These are phyloP conservation scores for Chrysolina oricalcia DNA, from an alignment of 2,888 invertebrate species.

Conservation along the genomic window DNA sequence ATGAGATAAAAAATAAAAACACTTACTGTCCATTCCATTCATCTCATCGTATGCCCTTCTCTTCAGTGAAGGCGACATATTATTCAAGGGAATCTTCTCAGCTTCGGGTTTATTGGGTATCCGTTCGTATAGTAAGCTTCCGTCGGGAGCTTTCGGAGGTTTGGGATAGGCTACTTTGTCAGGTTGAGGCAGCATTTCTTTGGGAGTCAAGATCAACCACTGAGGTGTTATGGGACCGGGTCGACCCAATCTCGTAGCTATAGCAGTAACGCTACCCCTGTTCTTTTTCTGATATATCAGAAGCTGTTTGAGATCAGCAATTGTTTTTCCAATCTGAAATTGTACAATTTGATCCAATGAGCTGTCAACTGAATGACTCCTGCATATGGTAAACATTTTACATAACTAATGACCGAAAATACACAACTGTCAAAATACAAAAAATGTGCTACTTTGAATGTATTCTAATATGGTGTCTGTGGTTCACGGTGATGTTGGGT, in stretches of 20 bases:
- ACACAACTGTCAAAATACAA: too few relatives aligned
- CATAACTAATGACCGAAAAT: too few relatives aligned
- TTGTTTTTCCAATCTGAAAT: slow-evolving; percentile 68
- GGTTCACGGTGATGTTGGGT: too few relatives aligned
- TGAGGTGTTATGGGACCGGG: slow-evolving; percentile 74
- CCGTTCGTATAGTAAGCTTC: slow-evolving; percentile 90
- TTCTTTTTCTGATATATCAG: slow-evolving; percentile 75
- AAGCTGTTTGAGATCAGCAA: slow-evolving; percentile 75
- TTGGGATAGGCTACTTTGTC: slow-evolving; percentile 90
- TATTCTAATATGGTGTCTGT: too few relatives aligned
- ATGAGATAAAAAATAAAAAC: neutral
- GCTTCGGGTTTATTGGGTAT: slow-evolving; percentile 85
- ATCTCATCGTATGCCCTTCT: slow-evolving; percentile 91
- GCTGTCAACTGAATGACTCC: too few relatives aligned
- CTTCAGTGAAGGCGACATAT: slow-evolving; percentile 80
- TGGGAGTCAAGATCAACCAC: slow-evolving; percentile 84
- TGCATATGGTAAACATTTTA: too few relatives aligned
- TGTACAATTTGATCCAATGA: neutral
- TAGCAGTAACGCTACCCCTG: slow-evolving; percentile 81
- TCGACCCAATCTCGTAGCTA: slow-evolving; percentile 82
- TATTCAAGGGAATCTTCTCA: slow-evolving; percentile 78
- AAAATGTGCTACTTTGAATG: too few relatives aligned
- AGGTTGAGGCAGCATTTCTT: slow-evolving; percentile 85
- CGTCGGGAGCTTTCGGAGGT: slow-evolving; percentile 92
- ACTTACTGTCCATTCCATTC: slow-evolving; percentile 91